phyloP scores from a whole-genome alignment of 2,797 vertebrate species.

The Salarias fasciatus region DNA sequence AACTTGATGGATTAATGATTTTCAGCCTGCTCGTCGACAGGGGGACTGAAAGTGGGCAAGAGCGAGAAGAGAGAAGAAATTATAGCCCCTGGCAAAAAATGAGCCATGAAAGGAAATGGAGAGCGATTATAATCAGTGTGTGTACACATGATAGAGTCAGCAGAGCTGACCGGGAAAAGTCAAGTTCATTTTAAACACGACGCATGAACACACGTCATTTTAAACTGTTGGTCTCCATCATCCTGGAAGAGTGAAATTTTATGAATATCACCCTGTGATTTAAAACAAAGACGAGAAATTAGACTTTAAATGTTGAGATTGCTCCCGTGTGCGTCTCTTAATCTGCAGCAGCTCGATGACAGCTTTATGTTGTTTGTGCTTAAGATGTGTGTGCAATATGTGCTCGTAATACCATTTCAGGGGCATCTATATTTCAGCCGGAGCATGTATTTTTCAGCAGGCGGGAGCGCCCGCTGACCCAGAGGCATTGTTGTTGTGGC shows the following conservation, averaged over 20 bases:
- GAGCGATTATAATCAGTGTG: constrained; percentile 13
- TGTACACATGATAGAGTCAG: constrained; percentile 1
- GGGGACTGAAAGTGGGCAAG: constrained; percentile 4
- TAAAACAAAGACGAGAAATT: background rate
- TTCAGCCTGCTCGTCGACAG: constrained; percentile 10
- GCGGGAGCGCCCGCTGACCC: constrained; percentile 45
- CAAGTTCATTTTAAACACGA: too few species aligned
- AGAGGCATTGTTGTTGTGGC: constrained; percentile 53
- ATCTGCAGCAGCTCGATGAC: constrained; percentile 23
- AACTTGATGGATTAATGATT: constrained; percentile 27
- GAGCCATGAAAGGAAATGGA: constrained; percentile 6
- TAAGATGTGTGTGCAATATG: constrained; percentile 41
- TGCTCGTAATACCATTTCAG: constrained; percentile 56
- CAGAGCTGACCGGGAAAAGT: too few species aligned
- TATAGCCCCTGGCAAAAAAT: constrained; percentile 7
- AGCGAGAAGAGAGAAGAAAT: constrained; percentile 1
- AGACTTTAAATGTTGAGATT: background rate
- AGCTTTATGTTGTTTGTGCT: constrained; percentile 17
- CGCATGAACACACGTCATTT: too few species aligned
- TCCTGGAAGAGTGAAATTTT: too few species aligned
- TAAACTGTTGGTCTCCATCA: too few species aligned
- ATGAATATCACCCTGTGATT: too few species aligned
- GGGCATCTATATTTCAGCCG: constrained; percentile 64
- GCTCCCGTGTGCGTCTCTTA: constrained; percentile 11
- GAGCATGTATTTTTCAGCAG: constrained; percentile 67